Evolutionary conservation across 2,113 vertebrate genomes (phyloP).

Genomic region (Falco punctatus): DNA sequence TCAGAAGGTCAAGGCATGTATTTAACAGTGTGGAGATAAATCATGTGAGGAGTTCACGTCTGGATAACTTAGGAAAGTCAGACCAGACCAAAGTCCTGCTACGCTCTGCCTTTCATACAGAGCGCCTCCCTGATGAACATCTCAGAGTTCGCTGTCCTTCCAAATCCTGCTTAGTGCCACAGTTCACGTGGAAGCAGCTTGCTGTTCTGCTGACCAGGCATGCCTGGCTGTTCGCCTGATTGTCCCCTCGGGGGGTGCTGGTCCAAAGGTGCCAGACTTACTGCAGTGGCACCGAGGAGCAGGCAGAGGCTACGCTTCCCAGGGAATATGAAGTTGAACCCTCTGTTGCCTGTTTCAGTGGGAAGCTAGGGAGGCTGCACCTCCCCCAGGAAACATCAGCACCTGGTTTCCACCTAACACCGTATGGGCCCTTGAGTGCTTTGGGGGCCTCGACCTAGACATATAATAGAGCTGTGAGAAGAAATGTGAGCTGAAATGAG

Average conservation of each 20-base stretch:
- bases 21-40: background rate
- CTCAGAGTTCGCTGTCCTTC: conserved; percentile 14
- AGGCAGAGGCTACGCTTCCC: background rate
- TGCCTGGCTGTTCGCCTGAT: background rate
- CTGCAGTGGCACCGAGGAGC: background rate
- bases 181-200: background rate
- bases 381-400: background rate
- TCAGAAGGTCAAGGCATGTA: background rate
- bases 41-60: background rate
- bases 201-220: background rate
- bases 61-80: background rate
- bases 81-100: conserved; percentile 33
- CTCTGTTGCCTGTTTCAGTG: background rate
- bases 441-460: background rate
- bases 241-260: background rate
- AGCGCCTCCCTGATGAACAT: background rate
- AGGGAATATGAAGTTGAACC: background rate
- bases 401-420: background rate
- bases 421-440: background rate
- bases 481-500: background rate
- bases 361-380: background rate
- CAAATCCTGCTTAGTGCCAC: background rate
- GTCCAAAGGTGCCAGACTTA: background rate
- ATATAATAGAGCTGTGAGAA: background rate
- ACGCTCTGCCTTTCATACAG: background rate